A percentile compares a stretch with the other conserved stretches of the same genome.
Evolutionary conservation across 2,113 vertebrate genomes (phyloP).

Genomic region (Neolamprologus hecqui): DNA sequence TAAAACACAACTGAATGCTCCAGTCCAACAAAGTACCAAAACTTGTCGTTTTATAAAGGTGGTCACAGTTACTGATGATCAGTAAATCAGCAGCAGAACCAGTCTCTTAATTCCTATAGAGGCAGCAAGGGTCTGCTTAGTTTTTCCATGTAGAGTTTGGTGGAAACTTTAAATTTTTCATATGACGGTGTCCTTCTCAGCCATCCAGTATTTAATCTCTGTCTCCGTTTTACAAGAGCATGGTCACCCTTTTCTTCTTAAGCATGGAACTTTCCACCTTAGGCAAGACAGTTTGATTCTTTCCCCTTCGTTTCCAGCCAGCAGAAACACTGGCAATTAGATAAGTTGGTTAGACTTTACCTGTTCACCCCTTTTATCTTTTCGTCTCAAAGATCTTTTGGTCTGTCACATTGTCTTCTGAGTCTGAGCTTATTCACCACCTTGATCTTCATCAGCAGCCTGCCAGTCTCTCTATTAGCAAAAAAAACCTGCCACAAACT

Average conservation of each 20-base stretch:
- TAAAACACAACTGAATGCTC: not conserved
- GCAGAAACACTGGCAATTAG: not conserved
- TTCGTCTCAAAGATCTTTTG: not conserved
- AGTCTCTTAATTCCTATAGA: not conserved
- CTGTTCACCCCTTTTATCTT: not conserved
- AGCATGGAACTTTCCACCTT: not conserved
- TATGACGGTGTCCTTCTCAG: not conserved
- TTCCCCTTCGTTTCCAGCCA: not conserved
- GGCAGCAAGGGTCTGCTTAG: not conserved
- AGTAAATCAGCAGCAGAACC: not conserved
- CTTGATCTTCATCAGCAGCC: not conserved
- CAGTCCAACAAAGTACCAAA: not conserved
- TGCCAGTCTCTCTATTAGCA: not conserved
- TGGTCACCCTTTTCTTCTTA: not conserved
- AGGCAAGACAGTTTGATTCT: not conserved
- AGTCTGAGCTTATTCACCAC: not conserved
- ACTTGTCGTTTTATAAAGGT: not conserved
- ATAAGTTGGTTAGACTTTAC: not conserved
- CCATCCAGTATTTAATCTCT: not conserved
- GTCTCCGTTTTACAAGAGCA: not conserved
- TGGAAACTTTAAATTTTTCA: not conserved
- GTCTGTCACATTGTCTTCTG: not conserved
- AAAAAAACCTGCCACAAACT: not conserved
- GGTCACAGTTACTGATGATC: not conserved
- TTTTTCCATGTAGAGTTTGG: not conserved